These are phyloP conservation scores for Drosophila grimshawi DNA, from an alignment of 1,140 invertebrate genomes.

Conservation along the genomic window DNA sequence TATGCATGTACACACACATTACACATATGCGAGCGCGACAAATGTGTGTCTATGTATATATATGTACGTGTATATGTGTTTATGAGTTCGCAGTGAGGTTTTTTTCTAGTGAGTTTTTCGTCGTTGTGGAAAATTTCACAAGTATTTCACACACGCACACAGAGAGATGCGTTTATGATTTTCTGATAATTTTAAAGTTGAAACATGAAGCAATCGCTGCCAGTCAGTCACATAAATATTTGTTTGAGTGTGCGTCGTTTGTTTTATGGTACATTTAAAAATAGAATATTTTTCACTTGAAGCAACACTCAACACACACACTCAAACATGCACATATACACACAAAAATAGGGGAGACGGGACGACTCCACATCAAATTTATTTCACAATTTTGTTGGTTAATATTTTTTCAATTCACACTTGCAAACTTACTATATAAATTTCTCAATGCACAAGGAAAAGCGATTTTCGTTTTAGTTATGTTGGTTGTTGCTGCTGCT, in stretches of 20 bases:
- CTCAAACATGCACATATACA: slow-evolving; percentile 35
- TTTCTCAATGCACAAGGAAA: slow-evolving; percentile 32
- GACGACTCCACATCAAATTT: slow-evolving; percentile 22
- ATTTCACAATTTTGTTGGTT: slow-evolving; percentile 62
- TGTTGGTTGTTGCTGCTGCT: slow-evolving; percentile 22
- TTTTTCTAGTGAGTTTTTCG: slow-evolving; percentile 61
- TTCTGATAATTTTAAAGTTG: slow-evolving; percentile 79
- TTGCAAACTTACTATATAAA: slow-evolving; percentile 34
- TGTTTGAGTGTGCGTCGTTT: slow-evolving; percentile 34
- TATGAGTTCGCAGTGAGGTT: slow-evolving; percentile 36
- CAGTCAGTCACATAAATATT: slow-evolving; percentile 25
- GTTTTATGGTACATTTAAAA: slow-evolving; percentile 67
- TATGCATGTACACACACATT: slow-evolving; percentile 10
- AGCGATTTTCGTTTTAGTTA: slow-evolving; percentile 37
- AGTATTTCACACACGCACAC: slow-evolving; percentile 46
- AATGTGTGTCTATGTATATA: slow-evolving; percentile 4
- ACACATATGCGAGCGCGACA: slow-evolving; percentile 17
- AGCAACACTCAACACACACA: slow-evolving; percentile 35
- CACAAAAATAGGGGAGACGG: slow-evolving; percentile 17
- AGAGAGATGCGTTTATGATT: slow-evolving; percentile 47
- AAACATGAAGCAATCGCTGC: slow-evolving; percentile 72
- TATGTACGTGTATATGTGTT: slow-evolving; percentile 3
- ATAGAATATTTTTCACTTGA: slow-evolving; percentile 77
- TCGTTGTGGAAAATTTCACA: slow-evolving; percentile 81
- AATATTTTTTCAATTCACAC: slow-evolving; percentile 18